These are phyloP conservation scores for Lepus europaeus DNA, from an alignment of 2,113 vertebrate species.

Conservation along the genomic window DNA sequence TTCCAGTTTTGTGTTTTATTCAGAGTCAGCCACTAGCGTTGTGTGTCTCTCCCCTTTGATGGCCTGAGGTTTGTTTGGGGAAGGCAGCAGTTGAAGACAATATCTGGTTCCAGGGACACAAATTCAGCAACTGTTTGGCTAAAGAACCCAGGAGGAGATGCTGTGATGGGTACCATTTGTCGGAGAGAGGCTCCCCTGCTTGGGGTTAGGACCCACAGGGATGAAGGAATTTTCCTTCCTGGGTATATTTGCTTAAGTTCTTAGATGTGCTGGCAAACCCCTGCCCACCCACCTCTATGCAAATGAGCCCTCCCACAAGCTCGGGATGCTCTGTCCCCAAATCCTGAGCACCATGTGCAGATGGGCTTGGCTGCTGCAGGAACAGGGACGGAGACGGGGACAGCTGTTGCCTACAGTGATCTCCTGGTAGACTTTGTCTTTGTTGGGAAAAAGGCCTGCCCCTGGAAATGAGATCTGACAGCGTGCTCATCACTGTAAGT, in stretches of 20 bases:
- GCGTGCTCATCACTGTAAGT: fast-evolving
- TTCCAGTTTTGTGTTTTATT: conserved; percentile 20
- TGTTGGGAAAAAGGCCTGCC: background rate
- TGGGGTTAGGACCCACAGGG: conserved; percentile 52
- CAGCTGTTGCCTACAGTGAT: conserved; percentile 67
- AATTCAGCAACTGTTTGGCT: background rate
- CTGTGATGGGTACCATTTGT: no score
- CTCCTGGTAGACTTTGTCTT: background rate
- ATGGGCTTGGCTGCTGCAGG: conserved; percentile 65
- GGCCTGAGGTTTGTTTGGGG: conserved; percentile 74
- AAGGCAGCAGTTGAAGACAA: conserved; percentile 65
- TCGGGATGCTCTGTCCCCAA: conserved; percentile 82
- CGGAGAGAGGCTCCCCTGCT: background rate
- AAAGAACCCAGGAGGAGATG: background rate
- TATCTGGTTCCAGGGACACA: background rate
- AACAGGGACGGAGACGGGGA: conserved; percentile 64
- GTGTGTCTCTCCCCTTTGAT: conserved; percentile 68
- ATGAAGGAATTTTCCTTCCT: conserved; percentile 84
- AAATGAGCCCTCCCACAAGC: conserved; percentile 85
- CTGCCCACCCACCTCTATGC: conserved; percentile 83
- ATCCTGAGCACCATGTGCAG: conserved; percentile 74
- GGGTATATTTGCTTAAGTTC: conserved; percentile 81
- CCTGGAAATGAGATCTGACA: background rate
- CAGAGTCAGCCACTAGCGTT: conserved; percentile 69
- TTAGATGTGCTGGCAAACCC: conserved; percentile 81